phyloP scores from a whole-genome alignment of 2,797 vertebrate species.

The Rhabdomys pumilio region DNA sequence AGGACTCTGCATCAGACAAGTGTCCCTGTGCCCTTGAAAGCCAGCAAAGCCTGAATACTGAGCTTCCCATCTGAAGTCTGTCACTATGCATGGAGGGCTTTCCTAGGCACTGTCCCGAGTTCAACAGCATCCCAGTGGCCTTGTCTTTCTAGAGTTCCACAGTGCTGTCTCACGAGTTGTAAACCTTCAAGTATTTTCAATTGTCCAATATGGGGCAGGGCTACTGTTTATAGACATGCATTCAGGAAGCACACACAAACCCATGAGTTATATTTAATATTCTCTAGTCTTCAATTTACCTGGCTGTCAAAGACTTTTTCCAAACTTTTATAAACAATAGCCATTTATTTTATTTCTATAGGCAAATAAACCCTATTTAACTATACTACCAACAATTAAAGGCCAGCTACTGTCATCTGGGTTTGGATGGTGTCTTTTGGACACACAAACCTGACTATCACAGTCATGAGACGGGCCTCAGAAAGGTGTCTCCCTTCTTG shows the following conservation, averaged over 20 bases:
- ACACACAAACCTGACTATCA: background rate
- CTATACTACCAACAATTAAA: background rate
- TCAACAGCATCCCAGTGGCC: too few species aligned
- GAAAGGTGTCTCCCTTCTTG: background rate
- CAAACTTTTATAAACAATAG: background rate
- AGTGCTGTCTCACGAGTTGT: background rate
- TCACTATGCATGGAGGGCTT: too few species aligned
- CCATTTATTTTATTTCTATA: background rate
- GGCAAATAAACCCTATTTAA: background rate
- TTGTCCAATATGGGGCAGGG: background rate
- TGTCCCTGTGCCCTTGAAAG: background rate
- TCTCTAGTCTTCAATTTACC: background rate
- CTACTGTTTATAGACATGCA: slow-evolving; percentile 10
- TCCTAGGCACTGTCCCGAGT: background rate
- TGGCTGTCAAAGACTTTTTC: slow-evolving; percentile 14
- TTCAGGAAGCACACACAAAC: background rate
- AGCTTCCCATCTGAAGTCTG: background rate
- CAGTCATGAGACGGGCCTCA: background rate
- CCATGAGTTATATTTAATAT: background rate
- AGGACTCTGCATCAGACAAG: background rate
- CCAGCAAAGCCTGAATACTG: background rate
- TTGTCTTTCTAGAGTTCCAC: background rate
- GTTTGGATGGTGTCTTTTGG: background rate
- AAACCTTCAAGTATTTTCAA: background rate
- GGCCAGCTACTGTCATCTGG: background rate